These are phyloP conservation scores for Xestia xanthographa DNA, from an alignment of 2,888 invertebrate genomes.

Conservation along the genomic window DNA sequence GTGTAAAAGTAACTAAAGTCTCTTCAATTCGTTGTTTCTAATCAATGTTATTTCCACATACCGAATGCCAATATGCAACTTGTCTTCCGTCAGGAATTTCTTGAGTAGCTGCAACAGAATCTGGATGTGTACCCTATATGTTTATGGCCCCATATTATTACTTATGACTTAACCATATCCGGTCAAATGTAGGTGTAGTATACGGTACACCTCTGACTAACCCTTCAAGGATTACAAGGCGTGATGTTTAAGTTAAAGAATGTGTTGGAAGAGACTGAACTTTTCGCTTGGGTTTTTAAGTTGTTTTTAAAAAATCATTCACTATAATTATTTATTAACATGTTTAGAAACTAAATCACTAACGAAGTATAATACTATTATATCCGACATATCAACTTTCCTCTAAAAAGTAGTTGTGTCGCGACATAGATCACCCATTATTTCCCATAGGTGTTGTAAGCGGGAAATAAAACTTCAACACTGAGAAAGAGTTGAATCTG, in stretches of 20 bases:
- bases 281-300: not conserved
- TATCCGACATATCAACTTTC: not conserved
- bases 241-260: not conserved
- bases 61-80: not conserved
- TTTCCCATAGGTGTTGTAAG: constrained; percentile 56
- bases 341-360: not conserved
- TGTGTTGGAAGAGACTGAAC: not conserved
- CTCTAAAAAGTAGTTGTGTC: constrained; percentile 6
- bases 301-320: not conserved
- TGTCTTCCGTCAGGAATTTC: not conserved
- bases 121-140: not conserved
- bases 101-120: not conserved
- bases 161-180: not conserved
- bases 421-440: constrained; percentile 35
- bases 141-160: not conserved
- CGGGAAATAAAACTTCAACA: constrained; percentile 30
- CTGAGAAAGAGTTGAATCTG: constrained; percentile 26
- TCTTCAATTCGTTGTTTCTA: not conserved
- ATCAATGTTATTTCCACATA: not conserved
- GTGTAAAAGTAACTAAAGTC: not conserved
- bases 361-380: too few species aligned
- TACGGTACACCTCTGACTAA: not conserved
- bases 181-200: not conserved
- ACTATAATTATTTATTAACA: not conserved
- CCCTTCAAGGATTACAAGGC: not conserved